Evolutionary conservation across 1,140 invertebrate species (phyloP), one percentile per base, ranked within the genome.

Genomic region (Platyscapa corneri): DNA sequence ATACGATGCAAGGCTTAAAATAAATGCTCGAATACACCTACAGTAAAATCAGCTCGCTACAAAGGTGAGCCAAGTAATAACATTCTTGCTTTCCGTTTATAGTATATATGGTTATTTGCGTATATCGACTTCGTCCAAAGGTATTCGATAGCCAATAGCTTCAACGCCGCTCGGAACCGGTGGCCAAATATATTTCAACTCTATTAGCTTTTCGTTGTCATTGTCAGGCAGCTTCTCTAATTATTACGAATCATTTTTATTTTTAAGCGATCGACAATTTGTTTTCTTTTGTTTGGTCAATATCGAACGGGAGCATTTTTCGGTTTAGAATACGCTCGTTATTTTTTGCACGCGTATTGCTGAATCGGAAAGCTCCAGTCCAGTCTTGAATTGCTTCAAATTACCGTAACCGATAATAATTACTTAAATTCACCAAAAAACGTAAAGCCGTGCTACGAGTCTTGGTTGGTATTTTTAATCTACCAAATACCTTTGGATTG

Each of bases 1-100:
- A 93, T 93, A 93, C 92, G 91, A 93, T 93, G 93, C 93, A 93
- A 93, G 91, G 93, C 93, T 93, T 92, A 90, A 86, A 42, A 85
- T 85, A 85, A 86, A 93, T 93, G 92, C 93, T 93, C 91, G 92
- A 92, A 91, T 92, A 93, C 91, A 91, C 90, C 92, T 93, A 93
- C 92, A 89, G 89, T 91, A 89, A 89, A 88, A 90, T 92, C 88
- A 92, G 91, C 90, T 92, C 90, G 90, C 91, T 92, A 92, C 92
- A 91, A 89, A 92, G 90, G 91, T 92, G 91, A 91, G 90, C 92
- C 91, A 93, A 90, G 90, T 83, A 82, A 83, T 86, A 86, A 92
- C 92, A 93, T 92, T 92, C 89, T 91, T 91, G 88, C 90, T 90
- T 84, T 84, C 30, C 60, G 65, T 56, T 78, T 82, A 80, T 80